Evolutionary conservation across 2,888 invertebrate genomes (phyloP).

Genomic region (Tryphoninae sp.): DNA sequence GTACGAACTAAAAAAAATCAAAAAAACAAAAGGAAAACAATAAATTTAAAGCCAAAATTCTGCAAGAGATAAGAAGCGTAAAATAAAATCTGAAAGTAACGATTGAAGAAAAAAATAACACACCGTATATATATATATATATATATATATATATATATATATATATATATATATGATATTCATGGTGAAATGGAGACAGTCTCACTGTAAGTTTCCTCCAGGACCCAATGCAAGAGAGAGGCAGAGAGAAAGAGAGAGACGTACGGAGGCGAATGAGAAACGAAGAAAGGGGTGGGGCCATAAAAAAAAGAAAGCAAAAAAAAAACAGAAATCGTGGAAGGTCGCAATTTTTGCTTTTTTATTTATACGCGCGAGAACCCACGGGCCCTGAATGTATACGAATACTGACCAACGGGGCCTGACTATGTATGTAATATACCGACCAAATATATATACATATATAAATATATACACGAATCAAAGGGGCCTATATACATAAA

Average conservation of each 20-base stretch:
- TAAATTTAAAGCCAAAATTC: not conserved
- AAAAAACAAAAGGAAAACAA: not conserved
- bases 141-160: conserved; percentile 25
- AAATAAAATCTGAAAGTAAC: conserved; percentile 55
- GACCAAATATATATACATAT: conserved; percentile 38
- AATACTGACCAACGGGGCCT: conserved; percentile 22
- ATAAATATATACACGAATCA: conserved; percentile 32
- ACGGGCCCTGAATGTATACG: conserved; percentile 38
- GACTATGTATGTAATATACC: conserved; percentile 9
- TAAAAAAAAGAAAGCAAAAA: conserved; percentile 1
- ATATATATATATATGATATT: conserved; percentile 28
- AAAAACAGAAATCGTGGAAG: conserved; percentile 46
- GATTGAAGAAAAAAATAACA: conserved; percentile 46
- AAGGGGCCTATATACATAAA: conserved; percentile 49
- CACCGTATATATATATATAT: too few species aligned
- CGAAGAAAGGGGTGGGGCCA: conserved; percentile 40
- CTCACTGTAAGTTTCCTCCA: conserved; percentile 19
- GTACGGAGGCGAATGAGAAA: conserved; percentile 13
- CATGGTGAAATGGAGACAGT: not conserved
- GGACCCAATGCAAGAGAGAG: not conserved
- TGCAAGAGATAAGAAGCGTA: not conserved
- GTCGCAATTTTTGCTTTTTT: conserved; percentile 65
- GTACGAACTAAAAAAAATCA: not conserved
- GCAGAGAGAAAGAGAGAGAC: conserved; percentile 3
- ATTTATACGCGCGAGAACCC: conserved; percentile 43